Conservation (phyloP, 2,113 vertebrate genomes). For the Clarias magur region DNA sequence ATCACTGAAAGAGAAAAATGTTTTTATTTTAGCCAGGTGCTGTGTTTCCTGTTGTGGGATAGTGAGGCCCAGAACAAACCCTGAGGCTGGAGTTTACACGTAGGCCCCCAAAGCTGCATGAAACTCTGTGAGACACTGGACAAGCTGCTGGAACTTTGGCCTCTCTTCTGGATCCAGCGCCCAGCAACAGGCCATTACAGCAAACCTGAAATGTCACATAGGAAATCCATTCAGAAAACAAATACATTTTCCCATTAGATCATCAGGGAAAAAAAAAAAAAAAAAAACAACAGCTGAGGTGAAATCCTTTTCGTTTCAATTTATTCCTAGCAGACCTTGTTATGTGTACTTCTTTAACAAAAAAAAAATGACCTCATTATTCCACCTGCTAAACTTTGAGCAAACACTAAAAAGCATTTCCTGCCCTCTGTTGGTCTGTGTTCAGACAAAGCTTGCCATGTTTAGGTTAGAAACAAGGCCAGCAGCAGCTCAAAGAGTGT, state of each 20-base stretch:
- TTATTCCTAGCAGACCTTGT: background rate
- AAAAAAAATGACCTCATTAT: background rate
- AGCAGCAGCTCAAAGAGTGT: background rate
- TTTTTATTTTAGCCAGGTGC: slow-evolving; percentile 77
- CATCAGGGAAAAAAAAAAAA: background rate
- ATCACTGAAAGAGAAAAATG: slow-evolving; percentile 57
- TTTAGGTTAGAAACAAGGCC: slow-evolving; percentile 30
- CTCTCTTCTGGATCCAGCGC: slow-evolving; percentile 95
- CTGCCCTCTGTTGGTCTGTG: background rate
- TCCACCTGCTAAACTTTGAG: background rate
- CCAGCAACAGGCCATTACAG: slow-evolving; percentile 99
- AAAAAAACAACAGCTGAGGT: background rate
- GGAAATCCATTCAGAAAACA: background rate
- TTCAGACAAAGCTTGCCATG: slow-evolving; percentile 32
- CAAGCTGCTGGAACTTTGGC: slow-evolving; percentile 98
- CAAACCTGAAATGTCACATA: slow-evolving; percentile 79
- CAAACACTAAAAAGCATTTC: slow-evolving; percentile 45
- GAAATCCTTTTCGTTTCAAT: background rate
- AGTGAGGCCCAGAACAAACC: slow-evolving; percentile 48
- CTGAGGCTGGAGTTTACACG: slow-evolving; percentile 74
- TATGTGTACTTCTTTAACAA: no score
- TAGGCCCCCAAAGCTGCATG: slow-evolving; percentile 95
- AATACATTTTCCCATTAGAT: background rate
- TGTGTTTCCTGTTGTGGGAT: slow-evolving; percentile 66
- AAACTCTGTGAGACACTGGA: slow-evolving; percentile 98